Conservation (phyloP, 2,888 invertebrate genomes). For the Cenopis cana region DNA sequence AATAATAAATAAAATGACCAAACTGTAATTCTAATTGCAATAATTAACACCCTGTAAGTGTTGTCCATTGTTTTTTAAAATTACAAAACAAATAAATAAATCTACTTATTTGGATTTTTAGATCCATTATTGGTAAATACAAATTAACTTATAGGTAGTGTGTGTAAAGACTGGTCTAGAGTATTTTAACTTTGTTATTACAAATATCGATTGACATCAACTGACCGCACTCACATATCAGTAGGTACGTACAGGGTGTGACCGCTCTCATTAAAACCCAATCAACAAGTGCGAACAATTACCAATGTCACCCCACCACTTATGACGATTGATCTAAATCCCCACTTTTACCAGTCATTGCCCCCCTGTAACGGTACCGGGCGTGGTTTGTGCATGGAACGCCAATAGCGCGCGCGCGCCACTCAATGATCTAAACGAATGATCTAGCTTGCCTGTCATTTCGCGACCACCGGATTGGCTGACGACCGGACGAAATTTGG, state of each 20-base stretch:
- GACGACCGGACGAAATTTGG: slow-evolving; percentile 49
- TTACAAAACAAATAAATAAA: too few species aligned
- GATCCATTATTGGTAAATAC: too few species aligned
- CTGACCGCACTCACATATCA: not conserved
- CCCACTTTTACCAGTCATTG: slow-evolving; percentile 79
- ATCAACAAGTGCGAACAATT: slow-evolving; percentile 55
- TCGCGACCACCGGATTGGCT: slow-evolving; percentile 79
- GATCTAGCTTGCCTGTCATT: slow-evolving; percentile 83
- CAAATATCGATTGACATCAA: not conserved
- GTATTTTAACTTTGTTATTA: too few species aligned
- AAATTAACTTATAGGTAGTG: too few species aligned
- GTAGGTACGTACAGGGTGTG: slow-evolving; percentile 19
- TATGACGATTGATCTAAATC: slow-evolving; percentile 70
- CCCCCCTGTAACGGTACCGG: slow-evolving; percentile 82
- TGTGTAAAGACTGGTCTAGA: too few species aligned
- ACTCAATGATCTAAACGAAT: slow-evolving; percentile 78
- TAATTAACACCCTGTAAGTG: too few species aligned
- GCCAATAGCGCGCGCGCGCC: slow-evolving; percentile 77
- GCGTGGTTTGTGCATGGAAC: slow-evolving; percentile 76
- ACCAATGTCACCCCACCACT: slow-evolving; percentile 76
- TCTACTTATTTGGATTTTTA: too few species aligned
- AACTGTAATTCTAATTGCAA: too few species aligned
- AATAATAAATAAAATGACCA: too few species aligned
- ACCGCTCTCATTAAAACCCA: slow-evolving; percentile 38
- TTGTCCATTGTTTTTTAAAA: too few species aligned